phyloP scores from a whole-genome alignment of 2,888 invertebrate species.

The Brachyopa scutellaris region DNA sequence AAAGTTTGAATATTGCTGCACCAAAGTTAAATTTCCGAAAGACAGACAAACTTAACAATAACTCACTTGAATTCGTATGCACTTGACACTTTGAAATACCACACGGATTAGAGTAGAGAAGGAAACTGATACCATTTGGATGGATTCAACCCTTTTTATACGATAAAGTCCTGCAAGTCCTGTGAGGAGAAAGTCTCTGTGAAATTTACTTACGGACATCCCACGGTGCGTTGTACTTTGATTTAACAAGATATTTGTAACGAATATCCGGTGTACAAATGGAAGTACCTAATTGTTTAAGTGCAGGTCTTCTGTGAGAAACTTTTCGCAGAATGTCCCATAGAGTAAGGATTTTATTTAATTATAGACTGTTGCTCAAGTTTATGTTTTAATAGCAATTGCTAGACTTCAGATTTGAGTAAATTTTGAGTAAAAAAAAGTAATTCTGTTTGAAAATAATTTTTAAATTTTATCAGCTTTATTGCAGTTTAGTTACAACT shows the following conservation, averaged over 20 bases:
- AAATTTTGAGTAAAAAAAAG: no score
- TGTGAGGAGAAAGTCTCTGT: background rate
- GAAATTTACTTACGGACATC: background rate
- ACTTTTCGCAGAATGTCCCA: background rate
- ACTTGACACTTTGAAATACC: constrained; percentile 5
- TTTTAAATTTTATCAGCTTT: no score
- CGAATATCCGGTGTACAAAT: constrained; percentile 31
- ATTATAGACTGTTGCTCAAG: background rate
- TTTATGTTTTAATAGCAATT: no score
- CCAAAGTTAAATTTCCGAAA: no score
- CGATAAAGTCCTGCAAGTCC: background rate
- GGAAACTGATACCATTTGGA: constrained; percentile 37
- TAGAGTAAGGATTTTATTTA: constrained; percentile 27
- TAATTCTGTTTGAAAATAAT: no score
- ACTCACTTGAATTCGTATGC: background rate
- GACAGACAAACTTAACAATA: no score
- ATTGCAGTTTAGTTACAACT: no score
- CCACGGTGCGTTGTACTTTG: constrained; percentile 12
- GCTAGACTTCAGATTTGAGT: no score
- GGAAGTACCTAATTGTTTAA: constrained; percentile 62
- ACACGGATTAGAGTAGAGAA: constrained; percentile 6
- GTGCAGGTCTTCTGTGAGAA: constrained; percentile 27
- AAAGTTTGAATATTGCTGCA: no score
- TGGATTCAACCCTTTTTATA: constrained; percentile 55
- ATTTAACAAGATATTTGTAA: constrained; percentile 32